Evolutionary conservation across 2,113 vertebrate species (phyloP).

Genomic region (Colaptes auratus): DNA sequence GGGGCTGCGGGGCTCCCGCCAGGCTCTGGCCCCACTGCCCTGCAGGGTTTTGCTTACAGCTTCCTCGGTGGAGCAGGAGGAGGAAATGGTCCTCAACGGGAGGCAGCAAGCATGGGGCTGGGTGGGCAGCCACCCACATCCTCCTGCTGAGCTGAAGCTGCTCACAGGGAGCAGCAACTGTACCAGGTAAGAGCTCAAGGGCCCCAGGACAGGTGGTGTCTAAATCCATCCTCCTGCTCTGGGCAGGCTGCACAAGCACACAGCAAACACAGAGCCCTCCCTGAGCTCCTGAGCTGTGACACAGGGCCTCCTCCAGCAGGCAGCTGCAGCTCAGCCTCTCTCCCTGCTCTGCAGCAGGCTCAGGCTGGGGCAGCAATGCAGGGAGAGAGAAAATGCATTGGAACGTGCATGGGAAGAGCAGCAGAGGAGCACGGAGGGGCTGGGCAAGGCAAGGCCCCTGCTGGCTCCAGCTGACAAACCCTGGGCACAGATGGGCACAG

Average conservation of each 20-base stretch:
- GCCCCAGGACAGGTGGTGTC: neutral
- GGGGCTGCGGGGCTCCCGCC: rapidly evolving
- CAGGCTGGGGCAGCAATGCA: neutral
- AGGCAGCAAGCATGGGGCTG: neutral
- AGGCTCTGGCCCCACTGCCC: rapidly evolving
- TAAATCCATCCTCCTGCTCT: neutral
- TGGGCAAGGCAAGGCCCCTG: neutral
- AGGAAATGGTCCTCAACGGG: neutral
- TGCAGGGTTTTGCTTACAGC: neutral
- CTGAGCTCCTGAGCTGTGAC: neutral
- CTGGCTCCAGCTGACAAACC: neutral
- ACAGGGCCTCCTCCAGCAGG: neutral
- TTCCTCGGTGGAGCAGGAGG: neutral
- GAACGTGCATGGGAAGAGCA: neutral
- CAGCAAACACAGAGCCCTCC: neutral
- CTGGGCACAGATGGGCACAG: neutral
- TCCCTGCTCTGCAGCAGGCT: neutral
- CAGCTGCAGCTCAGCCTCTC: neutral
- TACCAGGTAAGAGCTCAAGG: neutral
- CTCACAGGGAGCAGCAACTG: neutral
- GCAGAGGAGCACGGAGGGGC: neutral
- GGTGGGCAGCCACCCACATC: neutral
- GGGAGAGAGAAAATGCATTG: neutral
- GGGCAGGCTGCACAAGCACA: neutral
- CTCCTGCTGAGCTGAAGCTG: neutral